These are phyloP conservation scores for Beroe ovata DNA, from an alignment of 37 sponge, comb jelly and placozoan species.

Conservation along the genomic window DNA sequence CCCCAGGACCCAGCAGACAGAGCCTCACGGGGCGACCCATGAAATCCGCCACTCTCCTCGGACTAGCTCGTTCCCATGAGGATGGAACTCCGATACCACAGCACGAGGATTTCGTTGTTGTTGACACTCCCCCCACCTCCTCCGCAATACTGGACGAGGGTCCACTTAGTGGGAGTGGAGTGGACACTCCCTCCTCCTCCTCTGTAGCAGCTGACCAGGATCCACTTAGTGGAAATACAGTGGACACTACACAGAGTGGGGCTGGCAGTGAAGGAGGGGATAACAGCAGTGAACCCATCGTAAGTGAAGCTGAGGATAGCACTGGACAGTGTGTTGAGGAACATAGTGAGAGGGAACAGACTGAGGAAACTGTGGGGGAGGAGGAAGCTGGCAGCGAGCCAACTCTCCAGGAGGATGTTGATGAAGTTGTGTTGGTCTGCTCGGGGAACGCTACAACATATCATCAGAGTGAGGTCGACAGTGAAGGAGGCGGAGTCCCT, in stretches of 20 bases:
- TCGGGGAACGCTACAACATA: not conserved
- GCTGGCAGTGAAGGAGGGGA: not conserved
- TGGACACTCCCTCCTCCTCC: not conserved
- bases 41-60: constrained; percentile 1
- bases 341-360: not conserved
- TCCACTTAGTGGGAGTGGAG: not conserved
- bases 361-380: not conserved
- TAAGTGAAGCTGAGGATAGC: not conserved
- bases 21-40: constrained; percentile 57
- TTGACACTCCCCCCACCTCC: not conserved
- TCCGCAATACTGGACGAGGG: not conserved
- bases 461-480: not conserved
- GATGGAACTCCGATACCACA: constrained; percentile 16
- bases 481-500: not conserved
- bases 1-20: constrained; percentile 40
- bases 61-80: constrained; percentile 36
- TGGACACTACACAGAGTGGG: not conserved
- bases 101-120: not conserved
- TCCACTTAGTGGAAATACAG: not conserved
- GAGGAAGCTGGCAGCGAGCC: not conserved
- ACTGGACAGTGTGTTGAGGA: not conserved
- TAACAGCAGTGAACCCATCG: not conserved
- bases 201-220: not conserved
- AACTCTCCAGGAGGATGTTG: not conserved
- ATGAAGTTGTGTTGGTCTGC: not conserved